A percentile compares a stretch with the other conserved stretches of the same genome.
Conservation (phyloP, 2,797 vertebrate species). For the Mycteria americana region DNA sequence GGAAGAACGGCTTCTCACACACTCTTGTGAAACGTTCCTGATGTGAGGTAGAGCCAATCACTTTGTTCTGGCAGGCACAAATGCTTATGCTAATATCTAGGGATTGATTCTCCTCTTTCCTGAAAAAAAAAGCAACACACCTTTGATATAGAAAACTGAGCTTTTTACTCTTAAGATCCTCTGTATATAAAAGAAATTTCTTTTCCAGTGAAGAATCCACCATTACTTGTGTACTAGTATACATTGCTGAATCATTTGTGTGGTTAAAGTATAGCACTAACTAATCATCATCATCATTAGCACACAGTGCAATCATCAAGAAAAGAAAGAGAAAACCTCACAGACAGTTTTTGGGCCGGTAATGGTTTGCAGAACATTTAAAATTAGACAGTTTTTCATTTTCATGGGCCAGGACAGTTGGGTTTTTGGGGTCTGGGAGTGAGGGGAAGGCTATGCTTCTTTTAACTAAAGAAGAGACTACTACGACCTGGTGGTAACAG, state of each 20-base stretch:
- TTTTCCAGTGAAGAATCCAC: background rate
- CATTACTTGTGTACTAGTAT: background rate
- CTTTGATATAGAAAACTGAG: background rate
- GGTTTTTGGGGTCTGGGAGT: background rate
- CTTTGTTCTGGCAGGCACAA: background rate
- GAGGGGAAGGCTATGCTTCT: background rate
- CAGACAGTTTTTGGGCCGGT: background rate
- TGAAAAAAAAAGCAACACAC: background rate
- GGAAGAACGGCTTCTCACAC: background rate
- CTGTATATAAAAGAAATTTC: accelerated
- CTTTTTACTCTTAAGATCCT: background rate
- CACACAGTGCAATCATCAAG: background rate
- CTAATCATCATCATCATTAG: background rate
- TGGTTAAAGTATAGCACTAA: background rate
- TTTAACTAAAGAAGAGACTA: background rate
- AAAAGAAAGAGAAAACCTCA: background rate
- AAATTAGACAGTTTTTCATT: background rate
- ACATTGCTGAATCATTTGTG: background rate
- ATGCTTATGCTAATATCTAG: background rate
- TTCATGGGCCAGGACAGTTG: background rate
- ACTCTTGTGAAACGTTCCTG: background rate
- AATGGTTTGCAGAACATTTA: background rate
- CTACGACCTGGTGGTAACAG: background rate
- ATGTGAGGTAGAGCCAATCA: background rate
- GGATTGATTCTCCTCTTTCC: background rate